Evolutionary conservation across 2,888 invertebrate species (phyloP).

Genomic region (Euzetes globulus): DNA sequence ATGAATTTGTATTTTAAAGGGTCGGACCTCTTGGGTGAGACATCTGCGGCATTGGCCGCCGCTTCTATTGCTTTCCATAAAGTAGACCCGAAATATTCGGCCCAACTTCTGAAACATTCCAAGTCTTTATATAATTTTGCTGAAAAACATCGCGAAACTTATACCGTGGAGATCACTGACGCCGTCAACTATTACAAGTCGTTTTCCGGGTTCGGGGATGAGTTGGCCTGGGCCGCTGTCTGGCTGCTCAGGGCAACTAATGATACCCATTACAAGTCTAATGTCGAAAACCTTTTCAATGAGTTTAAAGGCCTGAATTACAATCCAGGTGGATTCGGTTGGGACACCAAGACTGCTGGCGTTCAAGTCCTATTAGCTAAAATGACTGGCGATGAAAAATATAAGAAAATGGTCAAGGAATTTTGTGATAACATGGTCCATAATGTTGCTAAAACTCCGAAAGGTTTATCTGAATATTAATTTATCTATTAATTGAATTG

Average conservation of each 20-base stretch:
- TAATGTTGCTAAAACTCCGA: background rate
- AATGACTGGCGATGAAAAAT: background rate
- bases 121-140: constrained; percentile 1
- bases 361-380: background rate
- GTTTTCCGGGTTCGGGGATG: background rate
- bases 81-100: background rate
- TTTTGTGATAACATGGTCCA: background rate
- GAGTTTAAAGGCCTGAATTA: background rate
- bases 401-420: background rate
- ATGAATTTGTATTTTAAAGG: background rate
- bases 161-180: background rate
- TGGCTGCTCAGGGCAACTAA: background rate
- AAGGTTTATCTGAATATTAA: background rate
- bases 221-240: background rate
- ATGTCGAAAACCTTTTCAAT: background rate
- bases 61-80: background rate
- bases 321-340: background rate
- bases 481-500: background rate
- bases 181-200: background rate
- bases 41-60: background rate
- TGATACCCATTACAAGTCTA: background rate
- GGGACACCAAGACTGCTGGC: constrained; percentile 6
- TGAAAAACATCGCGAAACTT: background rate
- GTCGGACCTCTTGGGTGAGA: background rate
- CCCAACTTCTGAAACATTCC: background rate